Evolutionary conservation across 1,140 invertebrate genomes (phyloP), one percentile per base, ranked within the genome.

Genomic region (Leguminivora glycinivorella): DNA sequence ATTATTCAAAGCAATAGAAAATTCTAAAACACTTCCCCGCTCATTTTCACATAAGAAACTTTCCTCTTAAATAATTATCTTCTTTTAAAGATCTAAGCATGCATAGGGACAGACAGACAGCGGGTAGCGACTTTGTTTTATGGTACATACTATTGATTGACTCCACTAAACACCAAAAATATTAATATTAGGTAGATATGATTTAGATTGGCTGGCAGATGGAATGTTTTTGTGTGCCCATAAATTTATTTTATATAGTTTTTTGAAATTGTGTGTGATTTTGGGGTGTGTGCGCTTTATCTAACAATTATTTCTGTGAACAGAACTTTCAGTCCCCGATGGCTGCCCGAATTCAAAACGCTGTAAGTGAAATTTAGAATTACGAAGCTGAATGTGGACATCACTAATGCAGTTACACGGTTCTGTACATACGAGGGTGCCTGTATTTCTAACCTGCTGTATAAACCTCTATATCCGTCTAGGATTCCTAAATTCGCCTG

Each of bases 231-330:
- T 52, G 47, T 52, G 19, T 52, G 47, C 9, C 17, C 47, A 52
- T 14, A 38, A 38, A 3, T 38, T 38, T 38, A 38, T 12, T 38
- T 38, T 12, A 43, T 43, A 12, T 17, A 43, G 40, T 43, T 17
- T 52, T 22, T 52, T 22, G 17, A 22, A 6, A 52, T 52, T 52
- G 40, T 52, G 47, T 52, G 47, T 52, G 47, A 19, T 52, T 52
- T 52, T 19, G 47, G 47, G 47, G 47, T 19, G 40, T 58, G 24
- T 34, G 14, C 10, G 58, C 58, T 17, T 14, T 17, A 26, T 31
- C 58, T 63, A 63, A 63, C 26, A 29, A 63, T 63, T 63, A 31
- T 63, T 63, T 63, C n/a, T 63, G 58, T 63, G n/a, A 29, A 63
- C 58, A 63, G 58, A 63, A 63, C 26, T 63, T 63, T 29, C 58